Conservation (phyloP, 1,140 invertebrate species). For the Hycleus cichorii region DNA sequence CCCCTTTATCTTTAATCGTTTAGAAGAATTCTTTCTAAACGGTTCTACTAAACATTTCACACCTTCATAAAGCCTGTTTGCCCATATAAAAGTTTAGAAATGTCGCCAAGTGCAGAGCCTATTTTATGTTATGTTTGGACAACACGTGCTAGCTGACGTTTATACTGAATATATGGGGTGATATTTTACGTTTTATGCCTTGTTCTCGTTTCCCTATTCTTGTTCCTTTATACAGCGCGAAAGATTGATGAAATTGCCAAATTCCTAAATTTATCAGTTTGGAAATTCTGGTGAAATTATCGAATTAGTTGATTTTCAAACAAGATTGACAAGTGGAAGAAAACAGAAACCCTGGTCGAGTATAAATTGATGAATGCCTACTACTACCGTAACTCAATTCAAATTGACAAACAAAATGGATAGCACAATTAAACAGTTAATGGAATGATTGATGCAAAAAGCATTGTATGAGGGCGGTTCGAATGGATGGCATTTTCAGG, state of each 20-base stretch:
- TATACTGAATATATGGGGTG: conserved; percentile 30
- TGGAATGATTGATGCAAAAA: conserved; percentile 35
- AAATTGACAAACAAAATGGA: conserved; percentile 35
- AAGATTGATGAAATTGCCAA: too few species aligned
- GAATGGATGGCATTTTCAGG: neutral
- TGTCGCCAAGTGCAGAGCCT: conserved; percentile 31
- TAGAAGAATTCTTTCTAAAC: too few species aligned
- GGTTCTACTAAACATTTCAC: neutral
- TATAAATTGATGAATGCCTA: conserved; percentile 32
- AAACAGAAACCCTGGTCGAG: neutral
- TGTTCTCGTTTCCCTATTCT: conserved; percentile 5
- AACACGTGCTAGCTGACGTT: conserved; percentile 34
- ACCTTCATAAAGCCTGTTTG: conserved; percentile 11
- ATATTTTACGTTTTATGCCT: conserved; percentile 31
- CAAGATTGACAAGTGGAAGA: neutral
- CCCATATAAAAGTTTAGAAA: conserved; percentile 23
- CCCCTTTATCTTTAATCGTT: too few species aligned
- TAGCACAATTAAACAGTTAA: conserved; percentile 35
- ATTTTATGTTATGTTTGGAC: conserved; percentile 36
- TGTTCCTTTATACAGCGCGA: too few species aligned
- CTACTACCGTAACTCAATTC: conserved; percentile 16
- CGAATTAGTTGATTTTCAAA: too few species aligned
- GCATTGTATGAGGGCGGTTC: neutral
- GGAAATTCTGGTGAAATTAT: too few species aligned
- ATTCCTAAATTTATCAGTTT: too few species aligned